phyloP scores from a whole-genome alignment of 2,888 invertebrate species.

The Spicauda simplicius region DNA sequence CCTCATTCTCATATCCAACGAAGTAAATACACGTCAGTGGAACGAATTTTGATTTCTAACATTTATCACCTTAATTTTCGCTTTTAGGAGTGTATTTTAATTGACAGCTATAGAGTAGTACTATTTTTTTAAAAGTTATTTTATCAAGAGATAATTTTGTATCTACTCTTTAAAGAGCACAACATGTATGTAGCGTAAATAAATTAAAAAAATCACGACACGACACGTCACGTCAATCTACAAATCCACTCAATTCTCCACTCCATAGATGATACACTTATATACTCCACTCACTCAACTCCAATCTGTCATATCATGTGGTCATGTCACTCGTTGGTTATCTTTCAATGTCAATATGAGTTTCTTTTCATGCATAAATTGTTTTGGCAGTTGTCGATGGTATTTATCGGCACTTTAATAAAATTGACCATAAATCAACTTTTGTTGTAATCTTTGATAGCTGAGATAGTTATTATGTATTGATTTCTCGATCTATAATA shows the following conservation, averaged over 20 bases:
- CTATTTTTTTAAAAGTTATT: constrained; percentile 1
- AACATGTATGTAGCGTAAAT: not conserved
- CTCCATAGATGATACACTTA: too few relatives aligned
- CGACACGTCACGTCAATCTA: constrained; percentile 3
- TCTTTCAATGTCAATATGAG: too few relatives aligned
- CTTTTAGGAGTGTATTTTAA: constrained; percentile 35
- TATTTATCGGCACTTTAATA: too few relatives aligned
- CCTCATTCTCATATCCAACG: constrained; percentile 49
- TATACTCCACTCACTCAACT: too few relatives aligned
- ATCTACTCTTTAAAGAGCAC: not conserved
- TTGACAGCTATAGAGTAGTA: not conserved
- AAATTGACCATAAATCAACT: too few relatives aligned
- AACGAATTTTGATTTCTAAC: constrained; percentile 34
- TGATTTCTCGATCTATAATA: too few relatives aligned
- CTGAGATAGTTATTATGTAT: too few relatives aligned
- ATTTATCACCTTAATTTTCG: constrained; percentile 72
- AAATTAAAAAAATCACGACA: not conserved
- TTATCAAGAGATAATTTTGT: not conserved
- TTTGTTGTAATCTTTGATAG: too few relatives aligned
- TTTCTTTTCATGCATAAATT: too few relatives aligned
- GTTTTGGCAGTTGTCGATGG: too few relatives aligned
- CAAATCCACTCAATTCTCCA: not conserved
- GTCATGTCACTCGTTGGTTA: too few relatives aligned
- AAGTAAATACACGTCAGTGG: constrained; percentile 67
- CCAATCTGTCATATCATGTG: too few relatives aligned